These are phyloP conservation scores for Drosophila greeni DNA, from an alignment of 2,888 invertebrate species.

Conservation along the genomic window DNA sequence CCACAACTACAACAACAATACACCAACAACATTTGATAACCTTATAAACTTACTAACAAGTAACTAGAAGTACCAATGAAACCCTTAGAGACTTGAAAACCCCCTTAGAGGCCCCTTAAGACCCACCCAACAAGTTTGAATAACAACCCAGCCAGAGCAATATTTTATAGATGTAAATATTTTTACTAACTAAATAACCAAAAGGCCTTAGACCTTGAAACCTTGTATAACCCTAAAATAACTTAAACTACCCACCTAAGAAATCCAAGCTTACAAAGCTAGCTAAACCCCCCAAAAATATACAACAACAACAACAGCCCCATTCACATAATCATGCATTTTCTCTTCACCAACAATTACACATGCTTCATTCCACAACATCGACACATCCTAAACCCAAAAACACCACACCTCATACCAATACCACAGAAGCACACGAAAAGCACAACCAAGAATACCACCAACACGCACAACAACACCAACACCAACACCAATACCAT, in stretches of 20 bases:
- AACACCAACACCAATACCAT: slow-evolving; percentile 31
- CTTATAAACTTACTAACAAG: background rate
- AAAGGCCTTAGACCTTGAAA: background rate
- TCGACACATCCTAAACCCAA: slow-evolving; percentile 17
- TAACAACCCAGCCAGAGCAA: background rate
- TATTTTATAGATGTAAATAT: background rate
- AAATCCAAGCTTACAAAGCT: background rate
- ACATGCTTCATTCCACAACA: slow-evolving; percentile 34
- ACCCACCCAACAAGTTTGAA: background rate
- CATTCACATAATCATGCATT: slow-evolving; percentile 50
- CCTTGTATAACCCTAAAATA: background rate
- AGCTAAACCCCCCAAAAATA: background rate
- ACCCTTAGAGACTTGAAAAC: background rate
- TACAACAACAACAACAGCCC: slow-evolving; percentile 17
- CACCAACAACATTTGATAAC: background rate
- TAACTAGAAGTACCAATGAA: background rate
- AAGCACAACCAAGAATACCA: slow-evolving; percentile 38
- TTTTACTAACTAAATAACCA: background rate
- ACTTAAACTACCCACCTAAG: background rate
- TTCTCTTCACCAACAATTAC: slow-evolving; percentile 40
- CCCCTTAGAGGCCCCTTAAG: background rate
- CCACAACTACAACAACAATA: background rate
- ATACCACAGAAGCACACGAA: slow-evolving; percentile 40
- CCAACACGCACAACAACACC: slow-evolving; percentile 29
- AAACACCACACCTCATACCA: slow-evolving; percentile 25